Evolutionary conservation across 2,797 vertebrate species (phyloP), one percentile per base, ranked within the genome.

Genomic region (Moxostoma hubbsi): DNA sequence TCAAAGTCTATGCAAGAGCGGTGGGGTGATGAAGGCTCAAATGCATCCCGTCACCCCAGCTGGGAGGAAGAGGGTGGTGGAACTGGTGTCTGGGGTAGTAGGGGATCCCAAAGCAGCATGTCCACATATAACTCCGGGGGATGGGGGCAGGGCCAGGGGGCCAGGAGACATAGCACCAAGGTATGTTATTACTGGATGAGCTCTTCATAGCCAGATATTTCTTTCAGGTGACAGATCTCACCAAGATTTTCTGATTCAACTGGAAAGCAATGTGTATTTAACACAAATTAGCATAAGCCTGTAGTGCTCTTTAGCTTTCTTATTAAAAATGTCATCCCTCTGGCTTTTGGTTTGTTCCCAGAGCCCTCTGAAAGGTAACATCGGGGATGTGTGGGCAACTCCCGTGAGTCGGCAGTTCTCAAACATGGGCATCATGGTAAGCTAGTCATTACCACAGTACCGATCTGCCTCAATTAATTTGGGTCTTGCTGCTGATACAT

Each of bases 31-130:
- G 80, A 82, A 68, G 69, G 55, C 6, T 43, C 68, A 1, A 72
- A 58, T 24, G 55, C 94, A 77, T 95, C 97, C 0, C 96, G 96
- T 73, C 96, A 98, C 91, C 92, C 96, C 87, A 98, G 96, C 93
- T 99, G 98, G 97, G 98, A 99, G 80, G 97, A 99, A 75, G 98
- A 99, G 79, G 98, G 98, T 1, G 93, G 94, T 49, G 89, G 95
- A 12, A 88, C 89, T 82, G 96, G 96, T 76, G 95, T 97, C 87
- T 99, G 98, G 98, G 97, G 95, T 89, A 96, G 92, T 85, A 81
- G 95, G 1, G 92, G 96, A 88, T 95, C 96, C 92, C 97, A 99
- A 92, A 96, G 96, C 91, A 96, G 93, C 87, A 89, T 92, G 92
- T 96, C 97, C 86, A 96, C 96, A 73, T 97, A 95, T 92, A 96